Base-by-base conservation (phyloP, 2,888 invertebrate genomes). In the Selenia dentaria region DNA sequence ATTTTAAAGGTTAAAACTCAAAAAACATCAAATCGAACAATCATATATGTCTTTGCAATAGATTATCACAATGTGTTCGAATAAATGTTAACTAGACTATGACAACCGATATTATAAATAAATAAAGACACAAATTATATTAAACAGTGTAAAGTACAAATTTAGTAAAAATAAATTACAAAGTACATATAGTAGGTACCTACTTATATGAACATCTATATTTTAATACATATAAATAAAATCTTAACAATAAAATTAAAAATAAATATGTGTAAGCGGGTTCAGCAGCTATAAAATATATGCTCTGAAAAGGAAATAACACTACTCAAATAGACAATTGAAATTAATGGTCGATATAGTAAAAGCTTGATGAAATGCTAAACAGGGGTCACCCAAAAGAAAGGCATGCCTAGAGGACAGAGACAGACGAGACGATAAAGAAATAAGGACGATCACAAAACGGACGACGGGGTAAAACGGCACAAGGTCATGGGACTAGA, bases 331-430 rank as follows among this genome's bases (percentile, higher is more conserved):
- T 8, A 45, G 28, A 18, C 36, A 8, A 22, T 25, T 29, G 42
- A 51, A 51, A 29, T 41, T 54, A 25, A 12, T 35, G 27, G 25
- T 44, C 39, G 44, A 36, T 26, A 50, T 54, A 60, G 51, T 10
- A 42, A 58, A 69, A 72, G 70, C 70, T 54, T 53, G 25, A 64
- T 61, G 59, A 40, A 61, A 64, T 54, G 57, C 68, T 64, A 60
- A 45, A 54, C 32, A 72, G 65, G 69, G 72, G 62, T 74, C 70
- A 73, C 75, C 71, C 70, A 77, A 62, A 35, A 54, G 51, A 57
- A 59, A 53, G 44, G 67, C 83, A 84, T 83, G 83, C 86, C 77
- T 70, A 63, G 61, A 38, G 69, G 67, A 72, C 53, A 62, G 64
- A 67, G 51, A 69, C 49, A 62, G 61, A 55, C 56, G 41, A 64